phyloP scores from a whole-genome alignment of 2,113 vertebrate genomes.

The Eulemur rufifrons region DNA sequence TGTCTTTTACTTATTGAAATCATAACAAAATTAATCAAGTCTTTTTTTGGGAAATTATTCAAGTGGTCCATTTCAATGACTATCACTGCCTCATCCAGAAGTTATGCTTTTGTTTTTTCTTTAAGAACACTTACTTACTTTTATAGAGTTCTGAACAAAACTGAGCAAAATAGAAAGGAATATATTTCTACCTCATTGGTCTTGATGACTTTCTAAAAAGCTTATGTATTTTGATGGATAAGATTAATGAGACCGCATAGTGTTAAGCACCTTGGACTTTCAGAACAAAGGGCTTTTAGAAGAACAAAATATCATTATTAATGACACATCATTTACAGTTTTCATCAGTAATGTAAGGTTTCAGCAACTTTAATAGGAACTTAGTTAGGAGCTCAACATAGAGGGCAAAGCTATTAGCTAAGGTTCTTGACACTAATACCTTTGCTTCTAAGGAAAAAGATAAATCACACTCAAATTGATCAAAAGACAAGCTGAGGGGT shows the following conservation, averaged over 20 bases:
- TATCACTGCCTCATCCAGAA: not conserved
- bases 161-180: not conserved
- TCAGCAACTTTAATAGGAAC: slow-evolving; percentile 52
- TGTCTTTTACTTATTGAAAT: slow-evolving; percentile 8
- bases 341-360: slow-evolving; percentile 56
- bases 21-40: not conserved
- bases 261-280: slow-evolving; percentile 47
- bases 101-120: not conserved
- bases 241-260: slow-evolving; percentile 59
- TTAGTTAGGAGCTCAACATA: slow-evolving; percentile 41
- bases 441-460: slow-evolving; percentile 57
- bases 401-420: slow-evolving; percentile 41
- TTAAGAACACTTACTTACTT: not conserved
- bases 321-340: slow-evolving; percentile 63
- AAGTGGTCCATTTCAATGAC: not conserved
- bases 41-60: not conserved
- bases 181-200: not conserved
- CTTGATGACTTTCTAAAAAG: slow-evolving; percentile 52
- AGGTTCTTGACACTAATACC: slow-evolving; percentile 57
- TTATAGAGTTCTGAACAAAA: not conserved
- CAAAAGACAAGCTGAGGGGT: slow-evolving; percentile 54
- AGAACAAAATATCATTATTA: slow-evolving; percentile 64
- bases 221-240: slow-evolving; percentile 16
- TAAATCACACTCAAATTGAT: slow-evolving; percentile 59
- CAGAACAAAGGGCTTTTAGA: slow-evolving; percentile 65